Percentiles rank a stretch among this genome's conserved stretches.
Conservation (phyloP, 2,888 invertebrate species). For the Philopedon plagiatum region DNA sequence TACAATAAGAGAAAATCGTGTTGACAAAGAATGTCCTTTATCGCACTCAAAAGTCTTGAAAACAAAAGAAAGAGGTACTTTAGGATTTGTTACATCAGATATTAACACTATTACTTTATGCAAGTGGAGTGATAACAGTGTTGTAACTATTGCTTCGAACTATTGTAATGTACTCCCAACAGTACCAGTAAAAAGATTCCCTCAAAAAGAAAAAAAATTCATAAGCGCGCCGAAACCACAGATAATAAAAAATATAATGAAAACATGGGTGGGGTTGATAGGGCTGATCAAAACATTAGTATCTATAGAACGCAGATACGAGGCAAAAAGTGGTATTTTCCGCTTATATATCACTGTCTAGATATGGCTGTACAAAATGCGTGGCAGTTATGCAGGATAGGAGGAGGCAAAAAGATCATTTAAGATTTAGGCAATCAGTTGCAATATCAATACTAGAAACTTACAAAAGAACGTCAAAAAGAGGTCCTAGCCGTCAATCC, state of each 20-base stretch:
- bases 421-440: constrained; percentile 41
- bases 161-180: too few relatives aligned
- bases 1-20: background rate
- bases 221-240: background rate
- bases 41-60: background rate
- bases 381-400: too few relatives aligned
- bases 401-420: background rate
- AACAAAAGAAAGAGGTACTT: background rate
- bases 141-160: too few relatives aligned
- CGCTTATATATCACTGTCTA: constrained; percentile 53
- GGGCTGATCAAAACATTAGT: too few relatives aligned
- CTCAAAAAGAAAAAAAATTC: background rate
- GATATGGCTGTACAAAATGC: constrained; percentile 48
- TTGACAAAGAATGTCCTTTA: too few relatives aligned
- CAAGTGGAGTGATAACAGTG: too few relatives aligned
- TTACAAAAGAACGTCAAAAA: constrained; percentile 38
- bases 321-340: constrained; percentile 57
- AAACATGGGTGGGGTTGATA: too few relatives aligned
- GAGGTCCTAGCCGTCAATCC: background rate
- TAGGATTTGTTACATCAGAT: background rate
- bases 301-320: too few relatives aligned
- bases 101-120: too few relatives aligned
- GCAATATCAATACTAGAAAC: constrained; percentile 37
- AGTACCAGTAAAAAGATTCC: too few relatives aligned
- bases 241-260: too few relatives aligned